Conservation (phyloP, 2,797 vertebrate genomes). For the Propithecus deckenii region DNA sequence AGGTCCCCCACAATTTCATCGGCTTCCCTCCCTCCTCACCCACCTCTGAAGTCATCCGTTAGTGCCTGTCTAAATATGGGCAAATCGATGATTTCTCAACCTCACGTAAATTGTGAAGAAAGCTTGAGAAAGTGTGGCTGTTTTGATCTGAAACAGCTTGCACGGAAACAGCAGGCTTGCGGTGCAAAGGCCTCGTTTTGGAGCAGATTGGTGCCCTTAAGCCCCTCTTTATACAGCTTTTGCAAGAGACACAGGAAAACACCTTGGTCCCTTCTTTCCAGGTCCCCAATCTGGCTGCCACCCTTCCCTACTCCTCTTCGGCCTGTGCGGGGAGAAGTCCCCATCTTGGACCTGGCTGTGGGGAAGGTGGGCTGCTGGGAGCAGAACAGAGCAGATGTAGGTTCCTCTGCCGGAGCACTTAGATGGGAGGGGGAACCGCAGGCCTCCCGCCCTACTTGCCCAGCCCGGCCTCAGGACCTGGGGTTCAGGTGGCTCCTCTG, state of each 20-base stretch:
- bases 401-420: not conserved
- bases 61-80: not conserved
- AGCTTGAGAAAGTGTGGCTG: not conserved
- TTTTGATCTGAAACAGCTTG: not conserved
- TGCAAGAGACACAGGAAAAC: not conserved
- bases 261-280: not conserved
- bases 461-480: not conserved
- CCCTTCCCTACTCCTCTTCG: not conserved
- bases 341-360: fast-evolving
- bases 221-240: not conserved
- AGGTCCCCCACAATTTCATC: not conserved
- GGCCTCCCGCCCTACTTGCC: not conserved
- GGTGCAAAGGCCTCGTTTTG: not conserved
- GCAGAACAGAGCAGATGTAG: not conserved
- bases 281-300: not conserved
- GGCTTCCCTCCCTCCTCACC: not conserved
- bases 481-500: not conserved
- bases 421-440: fast-evolving
- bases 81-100: not conserved
- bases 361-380: not conserved
- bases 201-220: not conserved
- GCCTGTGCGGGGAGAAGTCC: not conserved
- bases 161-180: not conserved
- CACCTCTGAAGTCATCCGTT: not conserved
- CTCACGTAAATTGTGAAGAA: not conserved